Evolutionary conservation across 2,888 invertebrate genomes (phyloP).

Genomic region (Mayetiola destructor): DNA sequence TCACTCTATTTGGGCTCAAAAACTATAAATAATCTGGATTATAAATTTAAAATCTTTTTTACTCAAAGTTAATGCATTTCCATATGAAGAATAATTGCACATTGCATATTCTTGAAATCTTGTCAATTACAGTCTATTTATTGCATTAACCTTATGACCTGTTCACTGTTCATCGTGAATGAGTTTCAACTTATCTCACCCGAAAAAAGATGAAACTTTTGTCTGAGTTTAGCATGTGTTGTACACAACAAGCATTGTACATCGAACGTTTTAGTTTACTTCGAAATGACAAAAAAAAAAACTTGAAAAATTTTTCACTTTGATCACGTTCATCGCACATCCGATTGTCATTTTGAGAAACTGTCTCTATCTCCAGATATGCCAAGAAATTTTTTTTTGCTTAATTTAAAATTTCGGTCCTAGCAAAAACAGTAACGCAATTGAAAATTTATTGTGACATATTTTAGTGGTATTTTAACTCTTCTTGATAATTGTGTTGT

Average conservation of each 20-base stretch:
- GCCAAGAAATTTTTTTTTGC: no score
- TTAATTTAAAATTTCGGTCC: no score
- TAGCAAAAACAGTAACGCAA: no score
- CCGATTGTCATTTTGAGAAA: background rate
- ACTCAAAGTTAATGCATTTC: background rate
- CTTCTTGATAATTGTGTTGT: no score
- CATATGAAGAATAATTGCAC: conserved; percentile 7
- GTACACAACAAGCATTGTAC: background rate
- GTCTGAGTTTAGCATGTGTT: background rate
- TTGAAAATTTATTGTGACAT: no score
- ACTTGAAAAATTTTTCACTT: background rate
- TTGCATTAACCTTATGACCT: conserved; percentile 11
- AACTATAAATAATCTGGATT: conserved; percentile 9
- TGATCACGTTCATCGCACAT: conserved; percentile 6
- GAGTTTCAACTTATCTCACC: no score
- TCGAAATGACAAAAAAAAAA: background rate
- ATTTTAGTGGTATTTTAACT: no score
- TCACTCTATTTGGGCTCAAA: background rate
- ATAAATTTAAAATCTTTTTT: background rate
- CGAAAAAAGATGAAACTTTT: background rate
- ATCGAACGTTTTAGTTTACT: background rate
- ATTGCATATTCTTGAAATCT: background rate
- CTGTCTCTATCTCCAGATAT: no score
- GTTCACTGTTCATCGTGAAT: no score
- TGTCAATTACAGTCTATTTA: conserved; percentile 12